Conservation (phyloP, 1,140 invertebrate genomes). For the Heliconius congener region DNA sequence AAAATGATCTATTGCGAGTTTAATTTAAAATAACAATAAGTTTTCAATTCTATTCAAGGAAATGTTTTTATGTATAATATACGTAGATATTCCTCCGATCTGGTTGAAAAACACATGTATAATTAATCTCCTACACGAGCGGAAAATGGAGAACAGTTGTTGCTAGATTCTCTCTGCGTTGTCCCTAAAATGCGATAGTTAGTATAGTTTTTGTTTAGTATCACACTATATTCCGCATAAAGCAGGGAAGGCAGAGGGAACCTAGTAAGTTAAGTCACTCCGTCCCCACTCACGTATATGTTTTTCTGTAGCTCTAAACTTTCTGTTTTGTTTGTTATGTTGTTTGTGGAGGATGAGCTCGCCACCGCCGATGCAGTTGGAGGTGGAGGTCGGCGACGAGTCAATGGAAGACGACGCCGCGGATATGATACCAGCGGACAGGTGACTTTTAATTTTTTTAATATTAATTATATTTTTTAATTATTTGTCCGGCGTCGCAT, state of each 20-base stretch:
- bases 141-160: too few species aligned
- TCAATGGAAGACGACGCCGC: slow-evolving; percentile 67
- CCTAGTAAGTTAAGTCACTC: background rate
- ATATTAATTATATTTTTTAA: background rate
- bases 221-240: background rate
- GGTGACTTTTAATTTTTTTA: slow-evolving; percentile 38
- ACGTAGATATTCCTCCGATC: background rate
- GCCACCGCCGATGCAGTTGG: slow-evolving; percentile 66
- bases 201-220: background rate
- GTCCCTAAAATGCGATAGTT: too few species aligned
- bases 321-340: background rate
- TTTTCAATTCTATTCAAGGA: background rate
- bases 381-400: slow-evolving; percentile 69
- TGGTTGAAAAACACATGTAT: background rate
- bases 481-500: too few species aligned
- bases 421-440: slow-evolving; percentile 66
- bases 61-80: background rate
- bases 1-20: background rate
- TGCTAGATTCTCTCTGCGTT: too few species aligned
- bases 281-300: background rate
- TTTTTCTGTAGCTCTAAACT: background rate
- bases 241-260: background rate
- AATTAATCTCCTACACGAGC: too few species aligned
- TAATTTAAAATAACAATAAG: background rate
- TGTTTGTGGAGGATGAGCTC: slow-evolving; percentile 58